Base-by-base conservation (phyloP, 2,888 invertebrate species). In the Cabera pusaria region DNA sequence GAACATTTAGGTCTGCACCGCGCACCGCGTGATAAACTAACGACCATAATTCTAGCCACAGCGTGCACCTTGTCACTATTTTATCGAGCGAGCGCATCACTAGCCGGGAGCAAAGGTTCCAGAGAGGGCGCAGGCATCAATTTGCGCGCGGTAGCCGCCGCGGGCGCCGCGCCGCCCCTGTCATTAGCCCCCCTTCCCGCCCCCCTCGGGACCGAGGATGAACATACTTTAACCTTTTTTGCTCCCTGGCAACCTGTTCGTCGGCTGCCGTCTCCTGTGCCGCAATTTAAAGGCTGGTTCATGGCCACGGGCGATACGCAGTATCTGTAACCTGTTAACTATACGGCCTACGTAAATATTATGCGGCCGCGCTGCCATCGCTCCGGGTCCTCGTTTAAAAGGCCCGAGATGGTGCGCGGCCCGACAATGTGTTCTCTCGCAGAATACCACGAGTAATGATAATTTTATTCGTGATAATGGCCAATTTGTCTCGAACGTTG, bases 181-280 rank as follows among this genome's bases (percentile, higher is more conserved):
- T 86, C 86, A 86, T 86, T 85, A 86, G 72, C 71, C 77, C 72
- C 73, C 63, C 59, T 23, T 28, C 44, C 61, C 59, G 19, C 34
- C 34, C 10, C 39, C 54, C 57, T 52, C 53, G 50, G 52, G 58
- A 59, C 64, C 65, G 62, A 56, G 45, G 60, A 57, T 74, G 74
- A 79, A 72, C 81, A 84, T 83, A 85, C 83, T 83, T 84, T 87
- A 87, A 86, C 86, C 86, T 88, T 88, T 88, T 88, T 88, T 85
- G 86, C 84, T 78, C 75, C 81, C 76, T 70, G 59, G 69, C 84
- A 87, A 88, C 87, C 87, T 86, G 87, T 88, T 87, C 83, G 70
- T 71, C 71, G 76, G 81, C 82, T 79, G 81, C 82, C 75, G 83
- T 76, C 79, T 76, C 64, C 74, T 62, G 72, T 64, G 69, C 62